Conservation (phyloP, 1,140 invertebrate species). For the Drosophila lacteicornis region DNA sequence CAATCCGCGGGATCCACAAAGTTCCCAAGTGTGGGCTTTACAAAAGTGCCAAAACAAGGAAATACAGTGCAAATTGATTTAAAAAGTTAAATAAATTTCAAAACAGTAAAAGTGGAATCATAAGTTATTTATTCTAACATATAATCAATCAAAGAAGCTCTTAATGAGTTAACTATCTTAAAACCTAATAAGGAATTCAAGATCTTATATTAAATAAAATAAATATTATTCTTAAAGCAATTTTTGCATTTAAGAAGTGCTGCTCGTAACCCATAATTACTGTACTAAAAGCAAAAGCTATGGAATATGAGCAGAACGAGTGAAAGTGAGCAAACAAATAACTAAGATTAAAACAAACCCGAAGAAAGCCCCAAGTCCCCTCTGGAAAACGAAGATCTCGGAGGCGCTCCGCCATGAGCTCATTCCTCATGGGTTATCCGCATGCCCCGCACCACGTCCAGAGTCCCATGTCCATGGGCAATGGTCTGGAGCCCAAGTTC, state of each 20-base stretch:
- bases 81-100: neutral
- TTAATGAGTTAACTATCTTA: neutral
- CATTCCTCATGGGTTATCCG: slow-evolving; percentile 85
- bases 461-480: slow-evolving; percentile 83
- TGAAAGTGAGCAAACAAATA: slow-evolving; percentile 32
- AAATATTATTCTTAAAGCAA: neutral
- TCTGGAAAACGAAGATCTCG: neutral
- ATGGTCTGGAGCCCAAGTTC: slow-evolving; percentile 82
- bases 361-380: neutral
- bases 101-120: neutral
- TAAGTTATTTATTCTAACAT: neutral
- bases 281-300: slow-evolving; percentile 26
- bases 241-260: neutral
- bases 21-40: slow-evolving; percentile 4
- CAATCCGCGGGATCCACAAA: neutral
- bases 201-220: neutral
- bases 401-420: slow-evolving; percentile 71
- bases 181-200: neutral
- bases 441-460: slow-evolving; percentile 85
- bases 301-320: slow-evolving; percentile 44
- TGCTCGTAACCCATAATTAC: neutral
- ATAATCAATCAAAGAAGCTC: neutral
- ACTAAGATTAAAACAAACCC: slow-evolving; percentile 2
- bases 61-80: slow-evolving; percentile 8
- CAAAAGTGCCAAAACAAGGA: slow-evolving; percentile 24